A percentile compares a stretch with the other conserved stretches of the same genome.
These are phyloP conservation scores for Lypha dubia DNA, from an alignment of 2,888 invertebrate genomes.

Conservation along the genomic window DNA sequence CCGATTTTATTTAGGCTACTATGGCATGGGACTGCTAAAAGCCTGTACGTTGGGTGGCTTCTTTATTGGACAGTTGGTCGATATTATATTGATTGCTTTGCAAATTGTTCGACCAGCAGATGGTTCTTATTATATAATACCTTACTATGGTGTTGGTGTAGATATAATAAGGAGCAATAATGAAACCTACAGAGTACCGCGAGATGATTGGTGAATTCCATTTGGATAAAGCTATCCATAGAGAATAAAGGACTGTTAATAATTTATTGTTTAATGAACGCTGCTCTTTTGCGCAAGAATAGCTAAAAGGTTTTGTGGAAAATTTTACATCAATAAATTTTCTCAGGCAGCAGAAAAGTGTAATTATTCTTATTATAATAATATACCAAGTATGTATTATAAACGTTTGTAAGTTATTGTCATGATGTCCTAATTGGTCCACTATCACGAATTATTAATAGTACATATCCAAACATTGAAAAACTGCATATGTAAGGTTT, in stretches of 20 bases:
- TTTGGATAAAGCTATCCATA: neutral
- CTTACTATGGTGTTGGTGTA: conserved; percentile 95
- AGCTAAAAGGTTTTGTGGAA: neutral
- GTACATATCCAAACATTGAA: neutral
- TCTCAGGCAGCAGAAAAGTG: neutral
- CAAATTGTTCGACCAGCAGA: conserved; percentile 95
- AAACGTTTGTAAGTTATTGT: too few relatives aligned
- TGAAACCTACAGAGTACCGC: conserved; percentile 91
- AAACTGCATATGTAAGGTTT: neutral
- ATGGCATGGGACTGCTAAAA: conserved; percentile 96
- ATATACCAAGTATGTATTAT: too few relatives aligned
- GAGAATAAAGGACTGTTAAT: conserved; percentile 58
- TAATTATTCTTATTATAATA: too few relatives aligned
- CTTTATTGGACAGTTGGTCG: conserved; percentile 96
- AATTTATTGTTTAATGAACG: conserved; percentile 26
- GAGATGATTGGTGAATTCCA: conserved; percentile 87
- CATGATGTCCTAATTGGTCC: too few relatives aligned
- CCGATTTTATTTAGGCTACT: conserved; percentile 99
- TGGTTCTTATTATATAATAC: conserved; percentile 96
- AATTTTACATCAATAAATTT: neutral
- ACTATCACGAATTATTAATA: too few relatives aligned
- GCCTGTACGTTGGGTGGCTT: conserved; percentile 98
- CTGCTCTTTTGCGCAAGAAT: neutral
- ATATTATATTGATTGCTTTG: conserved; percentile 91
- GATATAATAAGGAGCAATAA: conserved; percentile 92